Evolutionary conservation across 2,797 vertebrate species (phyloP).

Genomic region (Danio aesculapii): DNA sequence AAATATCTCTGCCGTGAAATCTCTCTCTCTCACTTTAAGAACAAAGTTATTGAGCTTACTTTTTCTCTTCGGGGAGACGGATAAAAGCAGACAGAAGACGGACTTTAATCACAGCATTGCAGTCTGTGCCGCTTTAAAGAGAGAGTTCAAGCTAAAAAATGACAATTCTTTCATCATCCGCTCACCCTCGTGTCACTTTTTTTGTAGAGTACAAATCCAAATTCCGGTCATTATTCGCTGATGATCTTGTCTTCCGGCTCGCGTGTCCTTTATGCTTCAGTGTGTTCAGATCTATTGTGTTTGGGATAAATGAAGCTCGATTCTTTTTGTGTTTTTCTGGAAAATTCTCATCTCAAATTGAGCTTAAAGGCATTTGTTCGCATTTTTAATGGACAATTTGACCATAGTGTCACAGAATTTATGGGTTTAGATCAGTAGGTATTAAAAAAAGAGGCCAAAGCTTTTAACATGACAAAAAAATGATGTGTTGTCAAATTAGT

Average conservation of each 20-base stretch:
- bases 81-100: constrained; percentile 13
- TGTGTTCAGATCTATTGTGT: background rate
- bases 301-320: background rate
- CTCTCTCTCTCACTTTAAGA: constrained; percentile 23
- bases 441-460: no score
- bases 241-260: background rate
- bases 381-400: background rate
- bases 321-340: background rate
- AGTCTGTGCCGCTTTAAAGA: constrained; percentile 8
- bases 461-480: no score
- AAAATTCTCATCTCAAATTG: no score
- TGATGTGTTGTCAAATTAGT: no score
- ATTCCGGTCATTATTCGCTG: constrained; percentile 1
- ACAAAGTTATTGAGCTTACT: constrained; percentile 47
- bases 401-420: background rate
- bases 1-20: constrained; percentile 30
- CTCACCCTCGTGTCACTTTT: background rate
- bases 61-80: constrained; percentile 28
- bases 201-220: background rate
- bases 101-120: constrained; percentile 27
- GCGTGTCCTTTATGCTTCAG: background rate
- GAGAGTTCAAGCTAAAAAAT: constrained; percentile 1
- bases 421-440: no score
- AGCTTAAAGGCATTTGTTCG: no score
- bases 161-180: background rate